Base-by-base conservation (phyloP, 1,140 invertebrate genomes). In the Neelides sp. region DNA sequence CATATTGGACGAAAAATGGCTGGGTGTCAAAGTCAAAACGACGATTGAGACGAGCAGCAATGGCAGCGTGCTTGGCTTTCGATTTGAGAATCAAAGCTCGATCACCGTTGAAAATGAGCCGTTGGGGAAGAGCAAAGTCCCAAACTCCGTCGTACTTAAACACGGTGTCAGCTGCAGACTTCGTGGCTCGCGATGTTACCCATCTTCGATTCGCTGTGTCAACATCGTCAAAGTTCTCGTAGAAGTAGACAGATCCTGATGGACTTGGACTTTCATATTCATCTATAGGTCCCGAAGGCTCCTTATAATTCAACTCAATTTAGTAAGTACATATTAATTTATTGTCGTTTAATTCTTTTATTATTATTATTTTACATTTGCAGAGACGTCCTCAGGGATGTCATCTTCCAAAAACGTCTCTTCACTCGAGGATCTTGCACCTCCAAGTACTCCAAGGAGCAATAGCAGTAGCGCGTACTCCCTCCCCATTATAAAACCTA, bases 61-160 rank as follows among this genome's bases (percentile, higher is more conserved):
- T 90, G 4, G 95, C 95, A 44, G 94, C 85, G 71, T 97, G 95
- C 64, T 92, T 90, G 5, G 93, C 94, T 72, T 93, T 92, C 0
- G 88, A 88, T 68, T 90, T 92, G 7, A 98, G 69, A 17, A 96
- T 83, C 43, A 98, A 69, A 39, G 90, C 92, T 59, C 81, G 68
- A 68, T 98, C 93, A 40, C 83, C 82, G 24, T 77, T 74, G 50
- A 96, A 73, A 2, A 82, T 75, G 62, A 82, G 78, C 61, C 79
- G 76, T 35, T 76, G 70, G 17, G 90, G 78, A 45, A 78, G 67
- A 66, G 93, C 90, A n/a, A 95, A 70, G 47, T 67, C 66, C 82
- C 83, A 86, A 63, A 73, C 62, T 70, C 93, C 93, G 73, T 96
- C 88, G 71, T 96, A 97, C 74, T 95, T 94, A 2, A 90, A 83